Evolutionary conservation across 2,888 invertebrate genomes (phyloP).

Genomic region (Hartigia nigra): DNA sequence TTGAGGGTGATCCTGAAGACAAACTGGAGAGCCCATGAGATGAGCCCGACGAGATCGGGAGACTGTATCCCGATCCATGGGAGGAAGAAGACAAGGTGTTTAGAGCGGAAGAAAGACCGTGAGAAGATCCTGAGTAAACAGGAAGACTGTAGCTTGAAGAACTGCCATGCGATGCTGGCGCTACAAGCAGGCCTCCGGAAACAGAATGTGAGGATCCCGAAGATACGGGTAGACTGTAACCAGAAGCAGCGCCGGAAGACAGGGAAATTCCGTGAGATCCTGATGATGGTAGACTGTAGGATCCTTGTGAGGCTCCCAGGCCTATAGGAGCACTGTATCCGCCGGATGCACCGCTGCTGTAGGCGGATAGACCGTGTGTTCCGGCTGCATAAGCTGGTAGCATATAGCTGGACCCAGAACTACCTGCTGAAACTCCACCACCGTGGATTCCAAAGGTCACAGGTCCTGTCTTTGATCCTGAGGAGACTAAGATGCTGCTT

Average conservation of each 20-base stretch:
- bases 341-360: conserved; percentile 40
- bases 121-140: conserved; percentile 34
- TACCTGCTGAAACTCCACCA: conserved; percentile 20
- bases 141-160: conserved; percentile 35
- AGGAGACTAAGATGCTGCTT: conserved; percentile 33
- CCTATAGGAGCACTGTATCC: conserved; percentile 41
- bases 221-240: conserved; percentile 33
- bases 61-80: conserved; percentile 12
- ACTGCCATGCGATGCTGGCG: conserved; percentile 24
- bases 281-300: conserved; percentile 33
- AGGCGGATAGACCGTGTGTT: conserved; percentile 48
- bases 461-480: conserved; percentile 54
- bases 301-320: conserved; percentile 39
- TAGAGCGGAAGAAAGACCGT: conserved; percentile 29
- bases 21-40: conserved; percentile 8
- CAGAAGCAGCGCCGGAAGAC: conserved; percentile 29
- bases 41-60: conserved; percentile 15
- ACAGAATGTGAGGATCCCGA: conserved; percentile 40
- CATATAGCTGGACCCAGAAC: conserved; percentile 27
- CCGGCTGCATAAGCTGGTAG: conserved; percentile 44
- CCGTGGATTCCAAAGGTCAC: conserved; percentile 53
- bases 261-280: conserved; percentile 36
- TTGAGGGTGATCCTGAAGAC: conserved; percentile 24
- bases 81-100: conserved; percentile 12
- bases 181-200: conserved; percentile 44